Percentiles rank a stretch among this genome's conserved stretches.
phyloP scores from a whole-genome alignment of 2,888 invertebrate species.

The Eudemis profundana region DNA sequence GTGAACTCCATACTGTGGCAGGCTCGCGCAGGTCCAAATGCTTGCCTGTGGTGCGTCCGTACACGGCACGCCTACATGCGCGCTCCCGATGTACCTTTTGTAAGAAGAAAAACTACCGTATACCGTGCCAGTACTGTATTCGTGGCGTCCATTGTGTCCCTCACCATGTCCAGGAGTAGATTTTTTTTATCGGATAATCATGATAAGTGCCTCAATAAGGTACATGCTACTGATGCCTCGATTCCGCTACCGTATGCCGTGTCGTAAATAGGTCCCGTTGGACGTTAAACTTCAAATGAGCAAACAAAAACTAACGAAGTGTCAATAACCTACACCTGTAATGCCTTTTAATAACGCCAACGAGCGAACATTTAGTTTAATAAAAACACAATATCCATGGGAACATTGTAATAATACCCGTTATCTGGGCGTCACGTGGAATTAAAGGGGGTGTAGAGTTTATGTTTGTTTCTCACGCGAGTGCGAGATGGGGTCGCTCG shows the following conservation, averaged over 20 bases:
- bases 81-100: too few relatives aligned
- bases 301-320: conserved; percentile 9
- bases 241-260: neutral
- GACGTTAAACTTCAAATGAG: neutral
- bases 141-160: too few relatives aligned
- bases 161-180: too few relatives aligned
- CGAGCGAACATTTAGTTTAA: conserved; percentile 14
- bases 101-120: too few relatives aligned
- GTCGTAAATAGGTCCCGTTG: neutral
- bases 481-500: conserved; percentile 46
- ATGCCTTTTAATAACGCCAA: conserved; percentile 25
- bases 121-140: too few relatives aligned
- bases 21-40: too few relatives aligned
- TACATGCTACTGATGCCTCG: too few relatives aligned
- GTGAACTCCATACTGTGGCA: too few relatives aligned
- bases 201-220: too few relatives aligned
- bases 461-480: conserved; percentile 61
- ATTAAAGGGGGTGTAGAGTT: conserved; percentile 63
- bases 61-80: too few relatives aligned
- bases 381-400: conserved; percentile 60
- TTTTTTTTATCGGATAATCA: too few relatives aligned
- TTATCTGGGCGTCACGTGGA: conserved; percentile 66
- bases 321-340: conserved; percentile 8
- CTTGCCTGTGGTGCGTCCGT: too few relatives aligned
- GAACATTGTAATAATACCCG: conserved; percentile 57